Base-by-base conservation (phyloP, 1,140 invertebrate species). In the Drosophila serrata region DNA sequence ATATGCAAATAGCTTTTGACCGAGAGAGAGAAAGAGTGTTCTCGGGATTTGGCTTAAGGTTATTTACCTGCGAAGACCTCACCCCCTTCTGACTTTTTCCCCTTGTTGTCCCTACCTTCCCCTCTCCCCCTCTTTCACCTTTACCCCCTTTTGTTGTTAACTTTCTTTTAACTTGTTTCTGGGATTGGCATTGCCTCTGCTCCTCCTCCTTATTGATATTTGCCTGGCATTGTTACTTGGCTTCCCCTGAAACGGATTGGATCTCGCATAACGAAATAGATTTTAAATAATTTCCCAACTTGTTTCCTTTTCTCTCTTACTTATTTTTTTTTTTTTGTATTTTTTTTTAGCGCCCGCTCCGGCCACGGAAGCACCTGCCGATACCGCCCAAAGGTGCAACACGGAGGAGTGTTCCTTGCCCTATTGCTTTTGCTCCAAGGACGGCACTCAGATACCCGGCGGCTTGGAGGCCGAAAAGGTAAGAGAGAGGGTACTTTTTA, bases 391-490 rank as follows among this genome's bases (percentile, higher is more conserved):
- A 40, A 95, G 95, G 91, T 99, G 98, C 90, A 95, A 98, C 77
- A 93, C 94, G 1, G 93, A 95, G 1, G 94, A 95, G 43, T 99
- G 98, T 88, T 91, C 94, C 51, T 94, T 99, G 60, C 98, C 98
- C 8, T 97, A 98, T 82, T 99, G 98, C 91, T 98, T 97, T 93
- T 99, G 98, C 92, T 98, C 97, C 6, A 96, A 96, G 88, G 97
- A 98, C 93, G 97, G 97, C 8, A 98, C 97, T 1, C 92, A 95
- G 31, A 97, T 98, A 79, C 97, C 97, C 4, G 97, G 97, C 39
- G 95, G 95, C 37, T 93, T 98, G 33, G 95, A 96, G 51, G 95
- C 96, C 13, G 95, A 97, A 91, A 95, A 97, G 81, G 97, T 97
- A 94, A 95, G 9, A 15, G 22, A 46, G 43, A 13, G 46, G 46